Evolutionary conservation across 2,797 vertebrate genomes (phyloP), one percentile per base, ranked within the genome.

Genomic region (Periophthalmus magnuspinnatus): DNA sequence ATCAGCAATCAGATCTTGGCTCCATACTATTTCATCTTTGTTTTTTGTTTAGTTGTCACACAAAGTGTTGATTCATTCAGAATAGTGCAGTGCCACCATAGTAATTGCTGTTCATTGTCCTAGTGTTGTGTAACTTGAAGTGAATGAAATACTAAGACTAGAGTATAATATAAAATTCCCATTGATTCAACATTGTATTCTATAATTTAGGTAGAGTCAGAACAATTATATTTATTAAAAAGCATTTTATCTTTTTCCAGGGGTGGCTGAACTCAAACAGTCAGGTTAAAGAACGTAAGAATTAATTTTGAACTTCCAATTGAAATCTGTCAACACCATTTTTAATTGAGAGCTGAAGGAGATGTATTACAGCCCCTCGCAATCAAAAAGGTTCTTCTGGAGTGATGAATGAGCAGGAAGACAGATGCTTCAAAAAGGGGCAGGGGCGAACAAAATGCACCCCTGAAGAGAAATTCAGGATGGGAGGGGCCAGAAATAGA

Each of bases 361-460:
- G 45, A 75, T 54, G 34, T 70, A 65, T 81, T 67, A 72, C 61
- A 65, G 55, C 59, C 61, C 80, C 50, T 79, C 57, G 70, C 74
- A 76, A 73, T 83, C 66, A 81, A 81, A 89, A 78, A 84, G 65
- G 59, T 70, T 84, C 72, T 83, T 78, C 79, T 86, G 64, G 22
- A 13, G 68, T 85, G 81, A 87, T 83, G 71, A 84, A 84, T 75
- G 72, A 72, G 57, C 65, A 67, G 69, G 67, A 73, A 64, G 76
- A 86, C 71, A 71, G 66, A 80, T 75, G 76, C 70, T 83, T 80
- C 74, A 77, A 83, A 83, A 71, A 73, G 81, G 67, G 71, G 69
- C 59, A 34, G 60, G 60, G 54, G 66, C 61, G 73, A 87, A 87
- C 70, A 75, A 75, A 86, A 76, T 2, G 19, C 59, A 63, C 70